phyloP scores from a whole-genome alignment of 2,113 vertebrate genomes.

The Zosterops pallidus region DNA sequence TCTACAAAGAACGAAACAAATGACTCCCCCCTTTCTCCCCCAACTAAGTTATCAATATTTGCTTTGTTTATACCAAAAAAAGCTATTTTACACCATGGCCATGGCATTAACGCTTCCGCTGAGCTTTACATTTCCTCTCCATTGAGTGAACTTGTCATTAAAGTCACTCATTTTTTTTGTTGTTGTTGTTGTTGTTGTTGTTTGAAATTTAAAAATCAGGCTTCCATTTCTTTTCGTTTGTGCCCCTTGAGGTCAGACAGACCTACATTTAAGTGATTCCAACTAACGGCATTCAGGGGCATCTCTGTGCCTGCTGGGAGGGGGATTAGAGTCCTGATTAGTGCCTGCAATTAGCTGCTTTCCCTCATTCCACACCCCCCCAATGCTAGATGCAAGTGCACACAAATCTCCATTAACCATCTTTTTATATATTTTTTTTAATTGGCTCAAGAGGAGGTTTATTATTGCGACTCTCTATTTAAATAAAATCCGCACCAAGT shows the following conservation, averaged over 20 bases:
- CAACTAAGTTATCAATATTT: slow-evolving; percentile 29
- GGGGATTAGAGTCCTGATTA: slow-evolving; percentile 58
- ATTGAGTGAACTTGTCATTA: slow-evolving; percentile 52
- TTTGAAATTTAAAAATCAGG: slow-evolving; percentile 35
- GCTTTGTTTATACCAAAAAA: slow-evolving; percentile 45
- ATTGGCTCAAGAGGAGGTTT: slow-evolving; percentile 27
- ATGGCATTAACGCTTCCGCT: slow-evolving; percentile 52
- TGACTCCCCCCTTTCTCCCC: background rate
- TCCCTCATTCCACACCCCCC: background rate
- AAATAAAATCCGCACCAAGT: background rate
- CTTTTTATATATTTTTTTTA: background rate
- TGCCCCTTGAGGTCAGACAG: slow-evolving; percentile 49
- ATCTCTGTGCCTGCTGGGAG: slow-evolving; percentile 55
- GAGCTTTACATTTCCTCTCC: slow-evolving; percentile 49
- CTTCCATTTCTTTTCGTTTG: slow-evolving; percentile 32
- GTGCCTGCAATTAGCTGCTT: slow-evolving; percentile 37
- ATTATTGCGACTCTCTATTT: slow-evolving; percentile 11
- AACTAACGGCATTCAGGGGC: slow-evolving; percentile 8
- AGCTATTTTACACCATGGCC: slow-evolving; percentile 48
- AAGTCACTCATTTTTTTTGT: background rate
- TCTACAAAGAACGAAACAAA: slow-evolving; percentile 39
- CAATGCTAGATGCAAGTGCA: background rate
- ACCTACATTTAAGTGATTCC: slow-evolving; percentile 12
- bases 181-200: background rate
- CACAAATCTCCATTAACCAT: slow-evolving; percentile 19